Base-by-base conservation (phyloP, 2,113 vertebrate genomes). In the Centropus unirufus region DNA sequence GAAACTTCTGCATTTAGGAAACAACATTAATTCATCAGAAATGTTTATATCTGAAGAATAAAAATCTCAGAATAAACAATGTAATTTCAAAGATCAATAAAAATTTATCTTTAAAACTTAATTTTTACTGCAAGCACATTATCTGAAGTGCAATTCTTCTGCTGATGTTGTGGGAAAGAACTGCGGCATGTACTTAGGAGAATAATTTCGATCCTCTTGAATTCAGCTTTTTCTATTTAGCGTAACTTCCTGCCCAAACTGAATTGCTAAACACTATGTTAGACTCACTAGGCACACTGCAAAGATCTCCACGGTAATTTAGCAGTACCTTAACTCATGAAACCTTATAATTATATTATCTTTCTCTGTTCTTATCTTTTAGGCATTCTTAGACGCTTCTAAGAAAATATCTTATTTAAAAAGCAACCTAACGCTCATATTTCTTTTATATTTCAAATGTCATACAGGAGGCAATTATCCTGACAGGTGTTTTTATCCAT, bases 311-410 rank as follows among this genome's bases (percentile, higher is more conserved):
- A 69, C 61, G 87, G 22, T 86, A 92, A 93, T 92, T 92, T 69
- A 83, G 59, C 10, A 81, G 73, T 49, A 77, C 10, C 39, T 67
- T 51, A 26, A 84, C 63, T 72, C 72, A 11, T 83, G 42, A 94
- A 89, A 92, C 47, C 61, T 68, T 92, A 70, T 74, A 47, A 93
- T 89, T 90, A 92, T 63, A 87, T 72, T 83, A 68, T 20, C 51
- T 86, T 87, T 76, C 67, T 67, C 79, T 67, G 19, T 67, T n/a
- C 63, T 92, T 88, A 90, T 58, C 64, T 70, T 67, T 85, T 27
- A 80, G 13, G 22, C 46, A 62, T 59, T 86, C 68, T 68, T 81
- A 75, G 27, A 80, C 92, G 27, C 23, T 75, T 74, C 52, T 82
- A 26, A 75, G 47, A 80, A 77, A 75, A 70, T 20, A 14, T 49